A percentile compares a stretch with the other conserved stretches of the same genome.
phyloP scores from a whole-genome alignment of 2,888 invertebrate species.

The Phytoseiulus persimilis region DNA sequence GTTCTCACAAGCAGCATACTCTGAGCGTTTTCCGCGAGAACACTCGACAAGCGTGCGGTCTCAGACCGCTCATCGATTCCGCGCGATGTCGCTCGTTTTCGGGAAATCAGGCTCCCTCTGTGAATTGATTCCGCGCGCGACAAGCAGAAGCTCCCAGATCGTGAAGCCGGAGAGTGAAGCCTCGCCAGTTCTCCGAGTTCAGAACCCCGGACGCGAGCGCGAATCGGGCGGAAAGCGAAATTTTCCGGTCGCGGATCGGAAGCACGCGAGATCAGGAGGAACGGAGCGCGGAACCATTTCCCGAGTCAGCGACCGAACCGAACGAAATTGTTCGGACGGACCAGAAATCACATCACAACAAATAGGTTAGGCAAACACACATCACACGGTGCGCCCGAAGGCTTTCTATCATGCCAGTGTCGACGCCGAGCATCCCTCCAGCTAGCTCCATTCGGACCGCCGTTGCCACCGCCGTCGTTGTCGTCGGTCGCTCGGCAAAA shows the following conservation, averaged over 20 bases:
- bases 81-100: no score
- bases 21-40: not conserved
- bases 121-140: no score
- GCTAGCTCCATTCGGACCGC: not conserved
- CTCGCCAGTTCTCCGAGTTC: no score
- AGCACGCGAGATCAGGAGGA: not conserved
- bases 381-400: constrained; percentile 5
- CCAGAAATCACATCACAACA: not conserved
- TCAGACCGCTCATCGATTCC: no score
- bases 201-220: no score
- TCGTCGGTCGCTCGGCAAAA: not conserved
- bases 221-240: not conserved
- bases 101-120: no score
- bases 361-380: not conserved
- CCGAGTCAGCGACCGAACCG: not conserved
- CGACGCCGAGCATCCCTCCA: not conserved
- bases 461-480: not conserved
- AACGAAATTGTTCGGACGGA: not conserved
- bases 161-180: no score
- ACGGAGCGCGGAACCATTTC: not conserved
- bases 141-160: no score
- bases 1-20: not conserved
- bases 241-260: not conserved
- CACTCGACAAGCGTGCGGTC: no score
- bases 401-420: not conserved